phyloP scores from a whole-genome alignment of 2,113 vertebrate genomes.

The Platysteira castanea region DNA sequence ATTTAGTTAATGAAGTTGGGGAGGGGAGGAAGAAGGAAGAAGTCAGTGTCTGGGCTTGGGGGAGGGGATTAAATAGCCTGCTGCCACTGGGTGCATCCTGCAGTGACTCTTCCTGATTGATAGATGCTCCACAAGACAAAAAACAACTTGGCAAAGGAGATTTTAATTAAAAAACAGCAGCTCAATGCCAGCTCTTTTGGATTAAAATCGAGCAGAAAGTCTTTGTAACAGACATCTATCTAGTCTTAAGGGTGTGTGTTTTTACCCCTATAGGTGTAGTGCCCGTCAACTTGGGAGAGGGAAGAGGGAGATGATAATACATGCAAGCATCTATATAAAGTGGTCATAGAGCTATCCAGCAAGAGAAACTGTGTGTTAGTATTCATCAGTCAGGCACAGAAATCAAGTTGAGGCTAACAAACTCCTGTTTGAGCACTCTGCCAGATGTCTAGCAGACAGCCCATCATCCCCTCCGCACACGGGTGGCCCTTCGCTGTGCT shows the following conservation, averaged over 20 bases:
- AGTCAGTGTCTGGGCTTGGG: not conserved
- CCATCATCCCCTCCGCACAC: fast-evolving
- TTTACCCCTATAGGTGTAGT: not conserved
- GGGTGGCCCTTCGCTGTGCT: not conserved
- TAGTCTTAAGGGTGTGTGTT: not conserved
- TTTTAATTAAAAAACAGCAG: conserved; percentile 19
- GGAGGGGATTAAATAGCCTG: not conserved
- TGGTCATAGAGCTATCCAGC: not conserved
- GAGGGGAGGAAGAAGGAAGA: not conserved
- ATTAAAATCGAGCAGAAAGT: not conserved
- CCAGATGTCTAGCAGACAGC: not conserved
- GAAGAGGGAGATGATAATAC: not conserved
- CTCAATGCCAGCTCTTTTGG: not conserved
- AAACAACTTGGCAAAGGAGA: not conserved
- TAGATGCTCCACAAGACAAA: not conserved
- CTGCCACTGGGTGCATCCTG: not conserved
- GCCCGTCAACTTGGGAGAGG: fast-evolving
- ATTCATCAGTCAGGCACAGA: not conserved
- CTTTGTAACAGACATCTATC: not conserved
- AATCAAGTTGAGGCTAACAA: not conserved
- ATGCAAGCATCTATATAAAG: fast-evolving
- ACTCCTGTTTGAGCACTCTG: not conserved
- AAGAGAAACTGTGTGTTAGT: not conserved
- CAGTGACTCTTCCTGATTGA: conserved; percentile 17
- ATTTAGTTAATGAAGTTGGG: conserved; percentile 76